A percentile compares a stretch with the other conserved stretches of the same genome.
Evolutionary conservation across 2,113 vertebrate genomes (phyloP).

Genomic region (Gallinago undulata): DNA sequence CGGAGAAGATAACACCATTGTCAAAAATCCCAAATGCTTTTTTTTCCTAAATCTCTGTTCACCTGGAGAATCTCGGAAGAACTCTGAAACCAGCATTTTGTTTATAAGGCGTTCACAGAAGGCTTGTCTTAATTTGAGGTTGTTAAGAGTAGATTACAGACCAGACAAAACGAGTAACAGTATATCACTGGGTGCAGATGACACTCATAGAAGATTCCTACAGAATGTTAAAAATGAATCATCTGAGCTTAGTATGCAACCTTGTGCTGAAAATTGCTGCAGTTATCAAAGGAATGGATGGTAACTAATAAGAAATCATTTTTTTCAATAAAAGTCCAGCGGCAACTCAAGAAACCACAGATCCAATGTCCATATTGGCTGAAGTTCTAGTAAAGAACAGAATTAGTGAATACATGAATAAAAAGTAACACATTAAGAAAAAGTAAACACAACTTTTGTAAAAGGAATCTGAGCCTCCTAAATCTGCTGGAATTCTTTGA

Average conservation of each 20-base stretch:
- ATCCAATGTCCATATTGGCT: not conserved
- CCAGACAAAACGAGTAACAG: not conserved
- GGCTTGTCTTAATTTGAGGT: conserved; percentile 6
- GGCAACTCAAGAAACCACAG: not conserved
- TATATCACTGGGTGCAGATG: accelerated
- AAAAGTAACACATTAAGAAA: conserved; percentile 14
- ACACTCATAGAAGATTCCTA: not conserved
- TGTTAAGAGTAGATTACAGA: not conserved
- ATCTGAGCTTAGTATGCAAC: not conserved
- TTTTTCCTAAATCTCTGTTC: not conserved
- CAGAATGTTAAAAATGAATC: conserved; percentile 17
- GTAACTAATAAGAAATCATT: conserved; percentile 13
- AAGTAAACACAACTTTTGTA: conserved; percentile 21
- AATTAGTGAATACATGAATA: conserved; percentile 19
- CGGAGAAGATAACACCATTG: not conserved
- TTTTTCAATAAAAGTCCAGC: not conserved
- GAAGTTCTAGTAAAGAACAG: not conserved
- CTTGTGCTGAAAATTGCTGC: conserved; percentile 28
- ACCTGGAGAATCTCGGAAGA: not conserved
- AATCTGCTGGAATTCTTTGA: conserved; percentile 50
- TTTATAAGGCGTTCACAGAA: not conserved
- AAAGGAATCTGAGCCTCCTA: conserved; percentile 23
- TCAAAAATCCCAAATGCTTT: not conserved
- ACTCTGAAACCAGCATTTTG: not conserved
- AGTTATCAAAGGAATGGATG: conserved; percentile 3